Conservation (phyloP, 2,797 vertebrate species). For the Acanthurus lineatus region DNA sequence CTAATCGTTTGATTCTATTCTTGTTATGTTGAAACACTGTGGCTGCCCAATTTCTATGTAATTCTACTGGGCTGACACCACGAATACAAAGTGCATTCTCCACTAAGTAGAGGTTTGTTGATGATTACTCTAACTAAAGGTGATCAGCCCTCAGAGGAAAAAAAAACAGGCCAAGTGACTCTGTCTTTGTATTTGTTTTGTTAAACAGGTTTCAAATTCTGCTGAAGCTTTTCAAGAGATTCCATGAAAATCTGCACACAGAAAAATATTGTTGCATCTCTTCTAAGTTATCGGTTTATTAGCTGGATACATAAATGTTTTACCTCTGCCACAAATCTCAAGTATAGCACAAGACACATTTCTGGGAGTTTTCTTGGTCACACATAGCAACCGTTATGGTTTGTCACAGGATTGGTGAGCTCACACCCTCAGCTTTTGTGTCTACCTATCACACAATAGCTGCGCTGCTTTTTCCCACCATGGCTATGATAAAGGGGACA, state of each 20-base stretch:
- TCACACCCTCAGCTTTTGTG: slow-evolving; percentile 82
- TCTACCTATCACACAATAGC: slow-evolving; percentile 82
- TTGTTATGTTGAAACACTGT: background rate
- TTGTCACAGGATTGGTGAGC: slow-evolving; percentile 73
- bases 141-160: slow-evolving; percentile 5
- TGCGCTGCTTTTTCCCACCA: slow-evolving; percentile 86
- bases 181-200: slow-evolving; percentile 11
- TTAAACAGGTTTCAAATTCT: background rate
- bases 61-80: slow-evolving; percentile 9
- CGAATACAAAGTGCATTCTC: slow-evolving; percentile 20
- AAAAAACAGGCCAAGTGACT: slow-evolving; percentile 40
- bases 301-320: background rate
- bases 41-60: background rate
- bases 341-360: slow-evolving; percentile 29
- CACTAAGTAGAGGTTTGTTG: background rate
- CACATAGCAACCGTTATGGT: slow-evolving; percentile 61
- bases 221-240: background rate
- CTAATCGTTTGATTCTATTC: background rate
- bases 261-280: background rate
- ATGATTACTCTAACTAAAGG: slow-evolving; percentile 17
- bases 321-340: slow-evolving; percentile 21
- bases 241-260: background rate
- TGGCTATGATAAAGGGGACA: slow-evolving; percentile 86
- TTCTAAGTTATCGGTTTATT: slow-evolving; percentile 13
- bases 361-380: slow-evolving; percentile 63